Conservation (phyloP, 2,888 invertebrate genomes). For the Cyrtodaria siliqua region DNA sequence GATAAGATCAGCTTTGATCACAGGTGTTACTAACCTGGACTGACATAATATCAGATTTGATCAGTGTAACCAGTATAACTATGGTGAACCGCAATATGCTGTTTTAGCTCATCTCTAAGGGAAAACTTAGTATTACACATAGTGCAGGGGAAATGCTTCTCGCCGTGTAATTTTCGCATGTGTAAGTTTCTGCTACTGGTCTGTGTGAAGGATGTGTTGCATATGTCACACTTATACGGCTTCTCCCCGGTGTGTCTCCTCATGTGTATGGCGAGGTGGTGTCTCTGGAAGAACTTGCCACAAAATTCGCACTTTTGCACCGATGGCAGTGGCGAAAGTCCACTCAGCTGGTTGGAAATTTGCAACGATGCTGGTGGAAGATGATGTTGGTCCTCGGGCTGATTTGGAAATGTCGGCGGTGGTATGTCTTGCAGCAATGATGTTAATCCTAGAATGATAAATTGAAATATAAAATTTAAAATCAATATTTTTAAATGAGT, state of each 20-base stretch:
- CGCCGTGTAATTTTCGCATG: slow-evolving; percentile 9
- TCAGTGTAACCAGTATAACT: too few species aligned
- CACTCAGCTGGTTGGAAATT: neutral
- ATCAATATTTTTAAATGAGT: too few species aligned
- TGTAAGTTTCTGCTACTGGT: slow-evolving; percentile 5
- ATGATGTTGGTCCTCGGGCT: too few species aligned
- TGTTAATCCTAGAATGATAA: too few species aligned
- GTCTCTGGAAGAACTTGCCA: slow-evolving; percentile 21
- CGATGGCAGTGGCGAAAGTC: neutral
- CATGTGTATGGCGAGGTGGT: neutral
- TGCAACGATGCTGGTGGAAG: neutral
- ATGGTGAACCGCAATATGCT: slow-evolving; percentile 8
- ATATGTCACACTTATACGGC: slow-evolving; percentile 1
- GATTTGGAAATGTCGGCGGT: too few species aligned
- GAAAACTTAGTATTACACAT: slow-evolving; percentile 9
- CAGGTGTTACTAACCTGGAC: too few species aligned
- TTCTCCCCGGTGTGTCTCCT: neutral
- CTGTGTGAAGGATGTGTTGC: slow-evolving; percentile 2
- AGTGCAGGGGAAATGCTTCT: slow-evolving; percentile 13
- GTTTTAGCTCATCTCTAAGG: neutral
- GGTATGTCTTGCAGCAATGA: too few species aligned
- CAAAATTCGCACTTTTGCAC: slow-evolving; percentile 21
- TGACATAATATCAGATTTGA: too few species aligned
- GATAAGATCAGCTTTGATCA: too few species aligned
- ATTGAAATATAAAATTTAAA: too few species aligned